A percentile compares a stretch with the other conserved stretches of the same genome.
Evolutionary conservation across 2,113 vertebrate genomes (phyloP).

Genomic region (Prionailurus bengalensis): DNA sequence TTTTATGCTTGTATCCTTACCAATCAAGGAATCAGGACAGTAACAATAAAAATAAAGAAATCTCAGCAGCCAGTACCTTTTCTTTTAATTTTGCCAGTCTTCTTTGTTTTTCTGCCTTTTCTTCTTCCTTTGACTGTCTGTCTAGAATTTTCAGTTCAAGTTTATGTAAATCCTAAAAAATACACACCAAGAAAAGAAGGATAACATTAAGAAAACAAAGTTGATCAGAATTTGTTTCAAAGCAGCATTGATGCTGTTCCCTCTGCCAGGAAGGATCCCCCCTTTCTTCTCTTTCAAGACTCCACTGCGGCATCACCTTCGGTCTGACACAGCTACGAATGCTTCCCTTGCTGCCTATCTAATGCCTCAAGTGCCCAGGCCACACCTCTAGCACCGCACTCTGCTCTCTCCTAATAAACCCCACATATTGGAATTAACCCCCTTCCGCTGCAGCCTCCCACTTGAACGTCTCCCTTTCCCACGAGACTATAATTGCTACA

Average conservation of each 20-base stretch:
- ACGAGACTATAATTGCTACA: background rate
- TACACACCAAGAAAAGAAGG: background rate
- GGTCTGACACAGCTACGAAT: background rate
- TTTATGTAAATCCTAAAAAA: slow-evolving; percentile 92
- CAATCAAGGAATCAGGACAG: slow-evolving; percentile 21
- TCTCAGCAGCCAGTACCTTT: slow-evolving; percentile 87
- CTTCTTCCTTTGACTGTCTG: slow-evolving; percentile 88
- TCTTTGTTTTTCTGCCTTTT: slow-evolving; percentile 89
- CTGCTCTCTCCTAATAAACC: background rate
- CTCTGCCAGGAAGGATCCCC: background rate
- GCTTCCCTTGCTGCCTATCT: background rate
- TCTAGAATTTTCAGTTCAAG: slow-evolving; percentile 90
- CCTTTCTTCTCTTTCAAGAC: background rate
- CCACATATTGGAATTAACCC: background rate
- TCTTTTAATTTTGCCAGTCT: slow-evolving; percentile 91
- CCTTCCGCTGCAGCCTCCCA: background rate
- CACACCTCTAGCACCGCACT: background rate
- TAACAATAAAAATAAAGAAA: slow-evolving; percentile 50
- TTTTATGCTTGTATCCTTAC: slow-evolving; percentile 2
- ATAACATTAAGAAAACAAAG: slow-evolving; percentile 34
- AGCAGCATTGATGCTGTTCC: background rate
- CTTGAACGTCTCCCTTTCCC: background rate
- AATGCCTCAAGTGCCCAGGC: background rate
- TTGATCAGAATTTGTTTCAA: background rate
- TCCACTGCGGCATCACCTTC: background rate